phyloP scores from a whole-genome alignment of 2,113 vertebrate species.

The Daubentonia madagascariensis region DNA sequence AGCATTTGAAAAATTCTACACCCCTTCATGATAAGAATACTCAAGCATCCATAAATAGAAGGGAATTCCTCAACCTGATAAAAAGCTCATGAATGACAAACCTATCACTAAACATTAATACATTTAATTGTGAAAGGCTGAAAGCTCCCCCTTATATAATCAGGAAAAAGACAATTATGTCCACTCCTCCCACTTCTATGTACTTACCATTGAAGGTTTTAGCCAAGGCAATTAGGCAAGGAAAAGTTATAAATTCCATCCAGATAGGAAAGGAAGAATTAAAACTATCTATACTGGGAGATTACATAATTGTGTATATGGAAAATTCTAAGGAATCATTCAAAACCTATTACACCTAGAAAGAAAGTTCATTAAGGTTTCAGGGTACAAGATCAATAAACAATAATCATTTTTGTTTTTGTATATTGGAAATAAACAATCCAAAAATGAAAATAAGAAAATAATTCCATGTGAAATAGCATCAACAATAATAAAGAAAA shows the following conservation, averaged over 20 bases:
- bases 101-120: background rate
- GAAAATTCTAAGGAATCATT: background rate
- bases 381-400: background rate
- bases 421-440: background rate
- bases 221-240: background rate
- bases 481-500: background rate
- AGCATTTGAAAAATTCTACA: no score
- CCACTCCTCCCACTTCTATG: background rate
- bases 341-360: background rate
- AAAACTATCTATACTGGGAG: background rate
- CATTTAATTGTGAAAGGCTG: no score
- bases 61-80: background rate
- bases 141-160: background rate
- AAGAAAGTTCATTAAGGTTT: background rate
- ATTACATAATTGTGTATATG: background rate
- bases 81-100: background rate
- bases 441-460: background rate
- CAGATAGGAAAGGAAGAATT: background rate
- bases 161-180: background rate
- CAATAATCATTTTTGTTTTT: background rate
- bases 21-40: no score
- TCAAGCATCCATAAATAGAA: no score
- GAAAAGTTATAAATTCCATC: background rate
- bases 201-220: background rate
- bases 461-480: background rate